These are phyloP conservation scores for Rhodeus uyekii DNA, from an alignment of 2,797 vertebrate genomes.

Conservation along the genomic window DNA sequence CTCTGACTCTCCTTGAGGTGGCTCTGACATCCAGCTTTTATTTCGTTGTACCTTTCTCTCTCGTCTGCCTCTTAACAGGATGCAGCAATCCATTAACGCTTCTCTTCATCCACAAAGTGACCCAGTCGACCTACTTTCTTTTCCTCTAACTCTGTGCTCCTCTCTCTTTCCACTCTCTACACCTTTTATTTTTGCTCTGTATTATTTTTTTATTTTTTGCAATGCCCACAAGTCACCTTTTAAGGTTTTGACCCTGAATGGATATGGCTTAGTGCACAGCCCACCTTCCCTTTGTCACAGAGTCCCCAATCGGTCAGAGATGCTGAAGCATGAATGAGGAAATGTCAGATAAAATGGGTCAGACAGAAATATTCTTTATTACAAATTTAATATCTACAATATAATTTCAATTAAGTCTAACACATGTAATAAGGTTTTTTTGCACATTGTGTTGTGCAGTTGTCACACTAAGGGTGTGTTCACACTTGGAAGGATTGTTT, in stretches of 20 bases:
- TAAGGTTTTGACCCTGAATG: conserved; percentile 22
- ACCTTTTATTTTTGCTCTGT: not conserved
- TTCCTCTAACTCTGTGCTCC: conserved; percentile 51
- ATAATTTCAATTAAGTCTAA: not conserved
- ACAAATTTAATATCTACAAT: not conserved
- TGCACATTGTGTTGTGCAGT: not conserved
- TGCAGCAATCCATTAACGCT: conserved; percentile 40
- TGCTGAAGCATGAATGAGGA: conserved; percentile 15
- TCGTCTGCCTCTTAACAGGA: conserved; percentile 17
- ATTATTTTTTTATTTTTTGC: not conserved
- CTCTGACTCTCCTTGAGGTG: conserved; percentile 41
- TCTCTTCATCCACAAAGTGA: conserved; percentile 43
- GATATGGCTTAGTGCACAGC: conserved; percentile 34
- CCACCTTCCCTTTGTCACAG: not conserved
- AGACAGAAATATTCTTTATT: not conserved
- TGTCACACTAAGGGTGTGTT: not conserved
- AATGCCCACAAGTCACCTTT: conserved; percentile 33
- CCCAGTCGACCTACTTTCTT: conserved; percentile 38
- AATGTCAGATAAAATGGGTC: conserved; percentile 20
- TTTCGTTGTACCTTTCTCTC: conserved; percentile 30
- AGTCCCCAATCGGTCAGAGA: conserved; percentile 17
- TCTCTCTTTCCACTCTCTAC: not conserved
- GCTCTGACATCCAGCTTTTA: conserved; percentile 39
- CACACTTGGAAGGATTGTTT: not conserved
- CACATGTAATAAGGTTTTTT: not conserved